Conservation (phyloP, 2,888 invertebrate species). For the Yponomeuta evonymella region DNA sequence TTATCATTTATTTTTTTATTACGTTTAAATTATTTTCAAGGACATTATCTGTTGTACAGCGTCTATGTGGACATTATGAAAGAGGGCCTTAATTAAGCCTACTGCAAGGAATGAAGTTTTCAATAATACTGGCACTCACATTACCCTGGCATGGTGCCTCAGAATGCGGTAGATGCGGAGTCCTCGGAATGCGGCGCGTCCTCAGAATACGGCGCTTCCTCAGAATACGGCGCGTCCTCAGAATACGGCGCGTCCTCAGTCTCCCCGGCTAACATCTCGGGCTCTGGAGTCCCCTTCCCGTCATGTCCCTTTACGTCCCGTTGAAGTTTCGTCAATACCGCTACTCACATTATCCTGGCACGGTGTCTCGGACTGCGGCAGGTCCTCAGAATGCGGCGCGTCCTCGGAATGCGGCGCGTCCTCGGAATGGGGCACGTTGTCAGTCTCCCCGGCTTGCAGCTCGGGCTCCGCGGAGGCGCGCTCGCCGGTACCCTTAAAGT, state of each 20-base stretch:
- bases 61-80: too few species aligned
- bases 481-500: slow-evolving; percentile 80
- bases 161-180: slow-evolving; percentile 33
- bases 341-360: slow-evolving; percentile 58
- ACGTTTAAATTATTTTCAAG: too few species aligned
- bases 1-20: too few species aligned
- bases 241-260: slow-evolving; percentile 60
- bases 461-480: slow-evolving; percentile 35
- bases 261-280: slow-evolving; percentile 69
- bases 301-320: too few species aligned
- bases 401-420: slow-evolving; percentile 57
- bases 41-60: too few species aligned
- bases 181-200: slow-evolving; percentile 46
- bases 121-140: slow-evolving; percentile 36
- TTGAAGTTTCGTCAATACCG: too few species aligned
- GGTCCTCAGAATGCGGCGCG: slow-evolving; percentile 27
- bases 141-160: slow-evolving; percentile 62
- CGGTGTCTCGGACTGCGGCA: slow-evolving; percentile 54
- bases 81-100: too few species aligned
- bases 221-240: slow-evolving; percentile 50
- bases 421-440: slow-evolving; percentile 53
- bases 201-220: slow-evolving; percentile 62
- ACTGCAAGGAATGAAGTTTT: too few species aligned
- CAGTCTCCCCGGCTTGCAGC: slow-evolving; percentile 70
- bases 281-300: slow-evolving; percentile 27